Evolutionary conservation across 2,113 vertebrate genomes (phyloP), one percentile per base, ranked within the genome.

Genomic region (Serilophus lunatus): DNA sequence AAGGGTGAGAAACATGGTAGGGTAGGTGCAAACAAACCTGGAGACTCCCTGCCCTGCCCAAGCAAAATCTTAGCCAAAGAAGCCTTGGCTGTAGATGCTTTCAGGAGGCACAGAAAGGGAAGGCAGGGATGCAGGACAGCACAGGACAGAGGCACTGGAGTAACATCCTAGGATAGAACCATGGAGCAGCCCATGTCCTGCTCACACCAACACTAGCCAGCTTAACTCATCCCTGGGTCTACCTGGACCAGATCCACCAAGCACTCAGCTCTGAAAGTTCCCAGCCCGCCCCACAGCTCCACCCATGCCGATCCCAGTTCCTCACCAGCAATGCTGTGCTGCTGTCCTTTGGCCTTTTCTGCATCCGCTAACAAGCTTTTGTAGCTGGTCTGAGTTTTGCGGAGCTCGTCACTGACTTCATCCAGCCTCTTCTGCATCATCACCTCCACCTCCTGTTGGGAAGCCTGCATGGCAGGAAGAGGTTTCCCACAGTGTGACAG

Each of bases 321-420:
- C 97, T 98, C 86, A 99, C 99, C 99, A 42, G 98, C 93, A 53
- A 98, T 75, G 71, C 94, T 69, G 78, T 98, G 96, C 97, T 98
- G 98, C 60, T 99, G 98, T 86, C 98, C 98, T 87, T 98, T 98
- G 82, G 97, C 96, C 82, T 98, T 98, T 86, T 99, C 98, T 31
- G 98, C 64, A 0, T 98, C 98, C 7, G 97, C 97, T 90, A 98
- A 96, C 69, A 99, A 96, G 93, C 76, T 98, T 96, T 93, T 96
- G 56, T 98, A 98, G 96, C 83, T 98, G 93, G 84, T 98, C 95
- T 99, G 99, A 8, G 98, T 88, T 45, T 96, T 98, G 86, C 98
- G 97, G 33, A 99, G 98, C 92, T 99, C 99, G 2, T 98, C 98
- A 13, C 98, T 97, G 35, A 99, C 98, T 97, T 99, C 99, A 1